phyloP scores from a whole-genome alignment of 2,797 vertebrate species.

The Monodelphis domestica region DNA sequence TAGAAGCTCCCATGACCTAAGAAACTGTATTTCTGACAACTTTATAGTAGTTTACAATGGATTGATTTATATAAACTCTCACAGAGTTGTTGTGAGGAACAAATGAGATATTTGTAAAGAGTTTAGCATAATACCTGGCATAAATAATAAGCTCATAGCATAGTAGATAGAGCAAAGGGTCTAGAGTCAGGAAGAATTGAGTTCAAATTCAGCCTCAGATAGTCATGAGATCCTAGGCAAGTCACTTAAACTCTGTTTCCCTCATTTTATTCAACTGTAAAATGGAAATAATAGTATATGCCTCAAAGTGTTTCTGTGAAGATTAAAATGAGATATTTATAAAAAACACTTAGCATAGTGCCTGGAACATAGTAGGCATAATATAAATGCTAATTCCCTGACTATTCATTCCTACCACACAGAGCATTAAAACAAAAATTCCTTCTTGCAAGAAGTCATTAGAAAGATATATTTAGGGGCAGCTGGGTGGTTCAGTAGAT shows the following conservation, averaged over 20 bases:
- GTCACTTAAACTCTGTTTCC: too few species aligned
- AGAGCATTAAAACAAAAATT: background rate
- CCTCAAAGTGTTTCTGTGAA: background rate
- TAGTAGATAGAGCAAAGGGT: background rate
- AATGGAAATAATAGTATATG: background rate
- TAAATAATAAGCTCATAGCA: background rate
- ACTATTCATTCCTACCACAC: background rate
- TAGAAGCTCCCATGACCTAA: background rate
- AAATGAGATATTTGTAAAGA: background rate
- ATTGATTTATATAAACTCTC: background rate
- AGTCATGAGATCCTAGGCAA: too few species aligned
- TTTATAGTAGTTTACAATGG: background rate
- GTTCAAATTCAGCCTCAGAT: too few species aligned
- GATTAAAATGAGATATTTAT: background rate
- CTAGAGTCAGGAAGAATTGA: too few species aligned
- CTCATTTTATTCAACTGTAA: too few species aligned
- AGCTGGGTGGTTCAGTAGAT: too few species aligned
- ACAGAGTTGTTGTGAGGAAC: background rate
- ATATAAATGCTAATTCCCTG: background rate
- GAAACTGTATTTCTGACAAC: background rate
- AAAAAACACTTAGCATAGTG: background rate
- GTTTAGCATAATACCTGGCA: background rate
- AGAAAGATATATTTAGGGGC: too few species aligned
- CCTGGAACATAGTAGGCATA: background rate
- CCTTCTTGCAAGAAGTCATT: background rate